Percentiles rank a stretch among this genome's conserved stretches.
Conservation (phyloP, 2,113 vertebrate genomes). For the Noturus placidus region DNA sequence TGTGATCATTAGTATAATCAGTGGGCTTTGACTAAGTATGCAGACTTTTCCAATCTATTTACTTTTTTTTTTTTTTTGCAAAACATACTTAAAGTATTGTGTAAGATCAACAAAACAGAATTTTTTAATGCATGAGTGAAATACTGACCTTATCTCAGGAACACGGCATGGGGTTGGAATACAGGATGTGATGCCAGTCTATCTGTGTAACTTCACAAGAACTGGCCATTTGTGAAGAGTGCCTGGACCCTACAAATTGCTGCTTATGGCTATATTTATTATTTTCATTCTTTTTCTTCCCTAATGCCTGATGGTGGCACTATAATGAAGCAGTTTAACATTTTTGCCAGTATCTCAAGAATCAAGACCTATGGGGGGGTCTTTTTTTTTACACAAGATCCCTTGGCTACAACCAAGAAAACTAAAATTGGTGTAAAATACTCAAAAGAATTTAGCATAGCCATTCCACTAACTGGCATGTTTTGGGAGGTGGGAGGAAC, state of each 20-base stretch:
- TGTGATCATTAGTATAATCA: constrained; percentile 29
- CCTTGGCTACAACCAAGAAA: neutral
- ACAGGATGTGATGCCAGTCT: neutral
- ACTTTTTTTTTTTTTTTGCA: neutral
- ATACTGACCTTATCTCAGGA: neutral
- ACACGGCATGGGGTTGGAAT: neutral
- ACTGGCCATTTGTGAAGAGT: neutral
- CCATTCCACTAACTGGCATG: neutral
- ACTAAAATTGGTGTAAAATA: neutral
- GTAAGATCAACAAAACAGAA: neutral
- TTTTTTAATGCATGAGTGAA: neutral
- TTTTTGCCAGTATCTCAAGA: neutral
- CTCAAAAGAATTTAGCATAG: neutral
- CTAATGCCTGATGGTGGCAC: neutral
- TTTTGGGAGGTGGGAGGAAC: neutral
- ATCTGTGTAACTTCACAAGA: neutral
- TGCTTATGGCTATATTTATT: neutral
- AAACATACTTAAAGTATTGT: neutral
- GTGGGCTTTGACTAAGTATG: constrained; percentile 18
- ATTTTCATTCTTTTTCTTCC: neutral
- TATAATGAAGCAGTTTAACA: neutral
- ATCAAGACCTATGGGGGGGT: neutral
- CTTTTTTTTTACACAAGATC: neutral
- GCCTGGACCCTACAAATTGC: neutral
- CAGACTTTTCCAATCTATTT: neutral